Evolutionary conservation across 2,888 invertebrate species (phyloP).

Genomic region (Malachius bipustulatus): DNA sequence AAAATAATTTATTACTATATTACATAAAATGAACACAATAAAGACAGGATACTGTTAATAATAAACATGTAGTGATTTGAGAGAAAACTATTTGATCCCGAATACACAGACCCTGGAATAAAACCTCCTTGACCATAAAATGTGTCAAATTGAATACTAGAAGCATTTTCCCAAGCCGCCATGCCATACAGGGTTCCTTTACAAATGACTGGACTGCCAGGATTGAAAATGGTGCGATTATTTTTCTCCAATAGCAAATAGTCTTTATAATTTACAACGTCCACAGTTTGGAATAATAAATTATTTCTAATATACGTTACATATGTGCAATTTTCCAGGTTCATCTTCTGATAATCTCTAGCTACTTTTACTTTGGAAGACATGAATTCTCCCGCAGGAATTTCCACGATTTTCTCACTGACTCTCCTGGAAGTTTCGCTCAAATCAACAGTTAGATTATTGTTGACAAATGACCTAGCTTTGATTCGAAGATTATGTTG

Average conservation of each 20-base stretch:
- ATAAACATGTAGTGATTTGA: too few relatives aligned
- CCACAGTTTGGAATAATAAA: neutral
- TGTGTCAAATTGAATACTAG: neutral
- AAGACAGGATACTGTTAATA: too few relatives aligned
- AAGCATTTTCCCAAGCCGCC: neutral
- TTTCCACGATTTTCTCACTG: neutral
- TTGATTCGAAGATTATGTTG: neutral
- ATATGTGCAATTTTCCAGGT: neutral
- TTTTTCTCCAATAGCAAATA: neutral
- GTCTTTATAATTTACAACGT: neutral
- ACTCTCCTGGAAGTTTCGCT: neutral
- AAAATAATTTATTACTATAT: too few relatives aligned
- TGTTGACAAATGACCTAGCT: neutral
- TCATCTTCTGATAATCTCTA: neutral
- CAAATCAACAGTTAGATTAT: neutral
- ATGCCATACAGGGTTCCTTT: neutral
- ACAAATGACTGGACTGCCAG: conserved; percentile 1
- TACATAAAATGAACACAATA: too few relatives aligned
- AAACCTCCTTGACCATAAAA: too few relatives aligned
- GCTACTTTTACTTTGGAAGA: neutral
- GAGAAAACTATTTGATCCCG: too few relatives aligned
- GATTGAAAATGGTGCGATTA: neutral
- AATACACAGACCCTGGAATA: too few relatives aligned
- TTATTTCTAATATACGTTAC: neutral
- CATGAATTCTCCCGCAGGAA: neutral